Base-by-base conservation (phyloP, 2,888 invertebrate genomes). In the Xanthia icteritia region DNA sequence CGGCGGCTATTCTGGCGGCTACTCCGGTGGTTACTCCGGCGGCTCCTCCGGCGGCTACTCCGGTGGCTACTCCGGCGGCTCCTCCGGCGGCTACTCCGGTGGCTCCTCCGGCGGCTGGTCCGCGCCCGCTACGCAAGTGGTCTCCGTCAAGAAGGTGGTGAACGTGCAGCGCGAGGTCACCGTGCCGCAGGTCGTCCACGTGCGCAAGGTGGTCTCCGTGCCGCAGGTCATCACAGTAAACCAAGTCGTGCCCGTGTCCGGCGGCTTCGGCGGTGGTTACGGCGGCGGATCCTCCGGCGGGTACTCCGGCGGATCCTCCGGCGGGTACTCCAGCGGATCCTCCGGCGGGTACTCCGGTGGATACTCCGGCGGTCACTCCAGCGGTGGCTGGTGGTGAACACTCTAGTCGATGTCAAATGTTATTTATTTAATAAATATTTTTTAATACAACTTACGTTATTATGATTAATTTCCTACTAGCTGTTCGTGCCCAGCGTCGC, bases 181-280 rank as follows among this genome's bases (percentile, higher is more conserved):
- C 69, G 92, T 92, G 68, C 93, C 93, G 63, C 92, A 92, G 83
- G 92, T 93, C 79, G 91, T 95, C 82, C 89, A 84, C 68, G 92
- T 93, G 48, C 92, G 89, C 79, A 94, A 92, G 86, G 88, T 92
- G 69, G 86, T 93, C 73, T 83, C 84, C 69, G 92, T 92, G 64
- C 93, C 93, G 61, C 92, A 92, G 84, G 92, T 93, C 79, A 91
- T 95, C 82, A 89, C 92, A 70, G 94, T 92, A 81, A 89, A 92
- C 77, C 90, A 92, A 85, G 85, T 92, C 20, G 89, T 90, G 73
- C 86, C 91, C 73, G 81, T 87, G 75, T 90, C 91, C 65, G 64
- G 72, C 13, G 76, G 83, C 8, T 82, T 67, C 79, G 45, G 72
- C 42, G 76, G 80, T 54, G 48, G 48, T 5, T 51, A 20, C 48